phyloP scores from a whole-genome alignment of 2,113 vertebrate species.

The Tenebrosternarchus preto region DNA sequence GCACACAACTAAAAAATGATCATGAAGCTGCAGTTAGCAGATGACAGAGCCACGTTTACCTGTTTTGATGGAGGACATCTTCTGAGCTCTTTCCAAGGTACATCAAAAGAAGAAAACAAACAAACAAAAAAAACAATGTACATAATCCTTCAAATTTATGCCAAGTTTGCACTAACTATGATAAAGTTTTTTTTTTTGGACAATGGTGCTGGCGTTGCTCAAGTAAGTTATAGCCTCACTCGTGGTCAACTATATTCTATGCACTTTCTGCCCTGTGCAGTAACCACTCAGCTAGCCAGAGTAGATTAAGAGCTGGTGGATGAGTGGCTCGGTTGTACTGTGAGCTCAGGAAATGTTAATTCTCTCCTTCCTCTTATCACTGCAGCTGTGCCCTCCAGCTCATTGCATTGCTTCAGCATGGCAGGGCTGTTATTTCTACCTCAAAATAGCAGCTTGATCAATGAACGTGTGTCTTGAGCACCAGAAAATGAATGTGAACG shows the following conservation, averaged over 20 bases:
- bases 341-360: background rate
- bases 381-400: background rate
- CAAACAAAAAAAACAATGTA: too few species aligned
- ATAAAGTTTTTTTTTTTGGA: background rate
- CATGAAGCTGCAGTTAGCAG: too few species aligned
- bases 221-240: background rate
- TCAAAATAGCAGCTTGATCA: background rate
- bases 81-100: too few species aligned
- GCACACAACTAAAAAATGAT: too few species aligned
- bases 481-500: background rate
- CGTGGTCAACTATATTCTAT: background rate
- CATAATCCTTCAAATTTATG: too few species aligned
- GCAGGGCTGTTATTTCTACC: background rate
- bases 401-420: background rate
- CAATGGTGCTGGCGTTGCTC: background rate
- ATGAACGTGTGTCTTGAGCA: background rate
- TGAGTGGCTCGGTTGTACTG: background rate
- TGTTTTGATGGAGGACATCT: too few species aligned
- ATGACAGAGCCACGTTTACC: too few species aligned
- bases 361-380: slow-evolving; percentile 4
- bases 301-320: background rate
- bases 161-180: too few species aligned
- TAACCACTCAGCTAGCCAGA: background rate
- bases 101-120: too few species aligned
- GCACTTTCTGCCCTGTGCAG: slow-evolving; percentile 16